These are phyloP conservation scores for Zaprionus africanus DNA, from an alignment of 1,140 invertebrate genomes.

Conservation along the genomic window DNA sequence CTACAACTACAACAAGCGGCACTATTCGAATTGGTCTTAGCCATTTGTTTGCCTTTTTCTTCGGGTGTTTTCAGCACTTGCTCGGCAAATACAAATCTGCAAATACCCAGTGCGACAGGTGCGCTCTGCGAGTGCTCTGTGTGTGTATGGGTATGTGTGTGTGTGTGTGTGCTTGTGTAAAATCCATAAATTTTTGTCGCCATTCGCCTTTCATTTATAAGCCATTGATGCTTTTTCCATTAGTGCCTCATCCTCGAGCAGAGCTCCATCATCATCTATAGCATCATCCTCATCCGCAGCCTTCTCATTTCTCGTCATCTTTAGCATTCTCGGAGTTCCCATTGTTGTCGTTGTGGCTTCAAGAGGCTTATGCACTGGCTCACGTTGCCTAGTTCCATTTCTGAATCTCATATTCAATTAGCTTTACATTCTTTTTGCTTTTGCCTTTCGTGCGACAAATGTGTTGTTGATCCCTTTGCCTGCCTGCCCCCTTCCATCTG, in stretches of 20 bases:
- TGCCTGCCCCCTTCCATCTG: too few relatives aligned
- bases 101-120: slow-evolving; percentile 51
- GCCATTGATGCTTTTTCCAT: slow-evolving; percentile 81
- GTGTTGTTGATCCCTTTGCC: slow-evolving; percentile 50
- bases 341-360: slow-evolving; percentile 34
- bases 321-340: slow-evolving; percentile 21
- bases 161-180: slow-evolving; percentile 23
- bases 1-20: background rate
- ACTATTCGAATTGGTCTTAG: slow-evolving; percentile 58
- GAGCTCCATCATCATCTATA: slow-evolving; percentile 29
- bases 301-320: slow-evolving; percentile 9
- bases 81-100: slow-evolving; percentile 39
- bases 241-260: slow-evolving; percentile 57
- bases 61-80: slow-evolving; percentile 15
- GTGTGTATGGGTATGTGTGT: background rate
- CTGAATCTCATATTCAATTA: slow-evolving; percentile 68
- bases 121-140: slow-evolving; percentile 6
- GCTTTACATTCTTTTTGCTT: slow-evolving; percentile 44
- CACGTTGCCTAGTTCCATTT: slow-evolving; percentile 44
- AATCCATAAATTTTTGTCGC: slow-evolving; percentile 76
- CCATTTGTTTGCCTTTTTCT: slow-evolving; percentile 46
- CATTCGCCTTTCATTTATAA: slow-evolving; percentile 70
- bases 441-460: slow-evolving; percentile 46
- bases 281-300: slow-evolving; percentile 25
- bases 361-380: slow-evolving; percentile 42